These are phyloP conservation scores for Bombus turneri DNA, from an alignment of 1,140 invertebrate genomes.

Conservation along the genomic window DNA sequence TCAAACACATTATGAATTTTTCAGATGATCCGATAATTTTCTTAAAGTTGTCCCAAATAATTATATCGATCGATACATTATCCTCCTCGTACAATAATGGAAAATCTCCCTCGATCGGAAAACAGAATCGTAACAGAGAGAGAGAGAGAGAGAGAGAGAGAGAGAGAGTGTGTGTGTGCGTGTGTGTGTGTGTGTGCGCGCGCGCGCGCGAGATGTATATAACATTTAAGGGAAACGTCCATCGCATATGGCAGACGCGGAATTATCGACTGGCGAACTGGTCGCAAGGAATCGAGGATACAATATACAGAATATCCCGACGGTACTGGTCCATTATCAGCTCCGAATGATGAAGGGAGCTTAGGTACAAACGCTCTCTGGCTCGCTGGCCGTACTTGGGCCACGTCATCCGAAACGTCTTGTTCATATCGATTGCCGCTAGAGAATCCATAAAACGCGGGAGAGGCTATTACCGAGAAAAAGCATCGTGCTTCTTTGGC, in stretches of 20 bases:
- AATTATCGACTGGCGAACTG: constrained; percentile 39
- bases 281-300: constrained; percentile 20
- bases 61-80: background rate
- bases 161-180: too few relatives aligned
- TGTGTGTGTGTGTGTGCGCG: too few relatives aligned
- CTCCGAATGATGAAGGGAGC: constrained; percentile 46
- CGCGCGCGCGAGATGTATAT: too few relatives aligned
- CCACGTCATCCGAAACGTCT: constrained; percentile 56
- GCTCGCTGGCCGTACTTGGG: constrained; percentile 27
- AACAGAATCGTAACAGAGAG: too few relatives aligned
- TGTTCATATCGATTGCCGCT: constrained; percentile 56
- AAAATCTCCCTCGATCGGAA: background rate
- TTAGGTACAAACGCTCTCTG: constrained; percentile 34
- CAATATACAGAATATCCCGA: constrained; percentile 18
- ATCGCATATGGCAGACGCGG: constrained; percentile 14
- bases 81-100: background rate
- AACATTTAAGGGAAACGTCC: constrained; percentile 12
- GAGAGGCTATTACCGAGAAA: constrained; percentile 38
- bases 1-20: background rate
- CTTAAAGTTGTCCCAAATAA: too few relatives aligned
- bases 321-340: constrained; percentile 55
- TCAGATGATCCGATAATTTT: background rate
- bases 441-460: constrained; percentile 58
- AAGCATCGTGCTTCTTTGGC: constrained; percentile 41
- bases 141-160: too few relatives aligned